Percentiles rank a stretch among this genome's conserved stretches.
phyloP scores from a whole-genome alignment of 2,797 vertebrate genomes.

The Neosilurus mollespiculum region DNA sequence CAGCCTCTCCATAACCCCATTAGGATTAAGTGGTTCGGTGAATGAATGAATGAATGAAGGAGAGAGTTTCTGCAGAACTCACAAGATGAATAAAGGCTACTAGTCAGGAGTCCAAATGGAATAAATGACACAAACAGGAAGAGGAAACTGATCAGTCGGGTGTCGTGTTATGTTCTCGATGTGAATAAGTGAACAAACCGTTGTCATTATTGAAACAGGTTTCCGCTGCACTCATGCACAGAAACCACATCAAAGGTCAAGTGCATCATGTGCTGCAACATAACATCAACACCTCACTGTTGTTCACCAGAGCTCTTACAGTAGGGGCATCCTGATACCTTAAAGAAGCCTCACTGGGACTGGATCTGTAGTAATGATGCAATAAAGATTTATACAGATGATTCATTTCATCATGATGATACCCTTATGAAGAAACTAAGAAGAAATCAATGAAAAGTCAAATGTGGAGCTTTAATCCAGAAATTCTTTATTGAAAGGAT shows the following conservation, averaged over 20 bases:
- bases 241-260: conserved; percentile 47
- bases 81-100: background rate
- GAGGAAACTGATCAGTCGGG: conserved; percentile 8
- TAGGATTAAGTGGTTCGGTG: too few relatives aligned
- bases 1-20: too few relatives aligned
- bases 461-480: too few relatives aligned
- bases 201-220: conserved; percentile 39
- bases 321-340: background rate
- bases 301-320: background rate
- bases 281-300: background rate
- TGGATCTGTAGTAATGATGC: background rate
- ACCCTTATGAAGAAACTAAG: too few relatives aligned
- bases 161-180: background rate
- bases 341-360: background rate
- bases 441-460: too few relatives aligned
- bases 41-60: too few relatives aligned
- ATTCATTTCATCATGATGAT: too few relatives aligned
- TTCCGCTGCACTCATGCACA: conserved; percentile 48
- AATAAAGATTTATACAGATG: too few relatives aligned
- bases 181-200: conserved; percentile 4
- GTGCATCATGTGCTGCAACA: conserved; percentile 23
- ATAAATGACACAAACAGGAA: background rate
- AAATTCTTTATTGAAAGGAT: too few relatives aligned
- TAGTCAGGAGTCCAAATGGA: background rate
- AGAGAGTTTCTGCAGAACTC: background rate